phyloP scores from a whole-genome alignment of 2,113 vertebrate species.

The Suncus etruscus region DNA sequence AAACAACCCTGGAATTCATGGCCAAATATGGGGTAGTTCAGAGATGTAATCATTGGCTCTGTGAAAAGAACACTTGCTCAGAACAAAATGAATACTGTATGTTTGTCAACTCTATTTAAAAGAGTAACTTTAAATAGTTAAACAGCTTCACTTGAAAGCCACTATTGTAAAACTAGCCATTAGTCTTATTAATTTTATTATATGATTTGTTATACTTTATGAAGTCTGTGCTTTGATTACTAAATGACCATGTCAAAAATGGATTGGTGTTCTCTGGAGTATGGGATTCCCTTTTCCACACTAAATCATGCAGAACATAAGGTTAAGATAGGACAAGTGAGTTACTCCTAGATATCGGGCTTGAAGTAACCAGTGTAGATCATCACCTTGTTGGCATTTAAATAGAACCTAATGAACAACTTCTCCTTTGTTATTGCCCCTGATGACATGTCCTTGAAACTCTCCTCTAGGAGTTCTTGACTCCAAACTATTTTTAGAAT shows the following conservation, averaged over 20 bases:
- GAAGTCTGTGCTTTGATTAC: background rate
- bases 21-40: background rate
- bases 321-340: background rate
- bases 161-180: background rate
- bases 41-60: background rate
- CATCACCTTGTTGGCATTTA: background rate
- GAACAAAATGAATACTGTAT: background rate
- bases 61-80: background rate
- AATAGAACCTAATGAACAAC: background rate
- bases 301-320: background rate
- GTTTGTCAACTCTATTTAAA: background rate
- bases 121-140: background rate
- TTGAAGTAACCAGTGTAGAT: background rate
- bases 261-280: background rate
- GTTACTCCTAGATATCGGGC: background rate
- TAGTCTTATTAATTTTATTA: background rate
- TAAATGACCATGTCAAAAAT: background rate
- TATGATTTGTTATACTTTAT: background rate
- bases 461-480: background rate
- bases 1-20: background rate
- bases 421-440: background rate
- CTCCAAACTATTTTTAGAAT: background rate
- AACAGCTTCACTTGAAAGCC: background rate
- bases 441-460: background rate
- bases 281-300: background rate